Conservation (phyloP, 2,797 vertebrate genomes). For the Borostomias antarcticus region DNA sequence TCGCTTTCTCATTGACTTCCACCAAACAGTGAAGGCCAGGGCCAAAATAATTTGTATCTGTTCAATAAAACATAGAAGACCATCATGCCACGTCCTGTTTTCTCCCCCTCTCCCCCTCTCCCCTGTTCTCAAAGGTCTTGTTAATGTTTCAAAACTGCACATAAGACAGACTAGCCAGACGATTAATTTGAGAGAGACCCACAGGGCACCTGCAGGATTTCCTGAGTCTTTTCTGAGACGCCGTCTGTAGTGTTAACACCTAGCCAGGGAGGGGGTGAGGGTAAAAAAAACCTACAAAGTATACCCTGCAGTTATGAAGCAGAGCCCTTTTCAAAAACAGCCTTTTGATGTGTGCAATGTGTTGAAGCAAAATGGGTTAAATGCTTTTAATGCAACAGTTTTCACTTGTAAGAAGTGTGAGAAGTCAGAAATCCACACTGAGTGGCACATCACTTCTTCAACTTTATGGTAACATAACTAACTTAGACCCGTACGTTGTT, state of each 20-base stretch:
- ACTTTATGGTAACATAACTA: constrained; percentile 44
- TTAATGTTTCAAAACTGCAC: constrained; percentile 86
- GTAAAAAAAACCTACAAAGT: constrained; percentile 77
- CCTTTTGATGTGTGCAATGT: constrained; percentile 78
- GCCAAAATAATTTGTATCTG: constrained; percentile 87
- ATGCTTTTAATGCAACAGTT: constrained; percentile 75
- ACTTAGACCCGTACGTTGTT: constrained; percentile 36
- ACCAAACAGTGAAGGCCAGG: constrained; percentile 73
- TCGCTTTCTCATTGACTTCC: constrained; percentile 69
- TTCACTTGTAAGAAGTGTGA: constrained; percentile 65
- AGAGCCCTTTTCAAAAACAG: constrained; percentile 75
- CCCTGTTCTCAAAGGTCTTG: constrained; percentile 82
- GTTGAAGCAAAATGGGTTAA: constrained; percentile 76
- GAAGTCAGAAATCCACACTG: constrained; percentile 49
- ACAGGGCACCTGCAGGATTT: constrained; percentile 82
- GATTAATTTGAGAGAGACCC: constrained; percentile 85
- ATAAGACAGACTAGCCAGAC: constrained; percentile 83
- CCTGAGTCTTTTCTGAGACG: constrained; percentile 67
- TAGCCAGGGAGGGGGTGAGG: constrained; percentile 49
- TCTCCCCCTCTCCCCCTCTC: constrained; percentile 51
- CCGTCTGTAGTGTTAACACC: constrained; percentile 83
- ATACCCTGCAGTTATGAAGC: constrained; percentile 79
- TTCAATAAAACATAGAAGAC: constrained; percentile 85
- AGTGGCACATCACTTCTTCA: constrained; percentile 30
- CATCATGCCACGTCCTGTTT: constrained; percentile 73